These are phyloP conservation scores for Diachasma alloeum DNA, from an alignment of 1,140 invertebrate species.

Conservation along the genomic window DNA sequence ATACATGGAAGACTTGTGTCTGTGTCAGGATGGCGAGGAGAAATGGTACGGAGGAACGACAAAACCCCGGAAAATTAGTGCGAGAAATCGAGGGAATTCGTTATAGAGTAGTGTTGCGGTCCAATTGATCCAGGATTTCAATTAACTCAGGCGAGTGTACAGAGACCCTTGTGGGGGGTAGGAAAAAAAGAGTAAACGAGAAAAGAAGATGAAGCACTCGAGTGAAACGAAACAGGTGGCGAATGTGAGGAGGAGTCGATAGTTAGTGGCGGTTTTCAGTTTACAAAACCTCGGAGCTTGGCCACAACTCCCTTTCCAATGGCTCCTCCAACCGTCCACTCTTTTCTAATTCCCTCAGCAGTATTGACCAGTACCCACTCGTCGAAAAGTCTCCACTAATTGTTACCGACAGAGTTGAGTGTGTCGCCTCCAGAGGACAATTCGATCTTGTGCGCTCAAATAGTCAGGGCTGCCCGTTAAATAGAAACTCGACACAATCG, in stretches of 20 bases:
- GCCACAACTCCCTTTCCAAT: neutral
- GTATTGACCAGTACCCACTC: slow-evolving; percentile 7
- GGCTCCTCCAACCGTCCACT: slow-evolving; percentile 7
- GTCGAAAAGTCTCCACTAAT: slow-evolving; percentile 15
- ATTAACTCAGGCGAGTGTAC: slow-evolving; percentile 41
- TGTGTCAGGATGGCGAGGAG: no score
- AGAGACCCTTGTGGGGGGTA: neutral
- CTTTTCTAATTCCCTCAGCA: slow-evolving; percentile 10
- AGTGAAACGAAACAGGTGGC: slow-evolving; percentile 13
- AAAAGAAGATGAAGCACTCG: slow-evolving; percentile 10
- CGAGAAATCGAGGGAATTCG: neutral
- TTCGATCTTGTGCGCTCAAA: neutral
- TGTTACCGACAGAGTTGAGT: slow-evolving; percentile 7
- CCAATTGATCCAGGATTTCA: slow-evolving; percentile 51
- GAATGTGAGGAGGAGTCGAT: slow-evolving; percentile 36
- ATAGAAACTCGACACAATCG: neutral
- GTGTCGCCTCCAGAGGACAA: neutral
- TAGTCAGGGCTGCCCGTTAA: neutral
- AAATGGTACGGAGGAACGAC: neutral
- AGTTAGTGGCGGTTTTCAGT: slow-evolving; percentile 30
- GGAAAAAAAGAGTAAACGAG: neutral
- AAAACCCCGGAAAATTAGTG: neutral
- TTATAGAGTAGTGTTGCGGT: neutral
- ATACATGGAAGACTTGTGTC: neutral
- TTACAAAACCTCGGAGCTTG: slow-evolving; percentile 42